Base-by-base conservation (phyloP, 2,888 invertebrate species). In the Sminthurides aquaticus region DNA sequence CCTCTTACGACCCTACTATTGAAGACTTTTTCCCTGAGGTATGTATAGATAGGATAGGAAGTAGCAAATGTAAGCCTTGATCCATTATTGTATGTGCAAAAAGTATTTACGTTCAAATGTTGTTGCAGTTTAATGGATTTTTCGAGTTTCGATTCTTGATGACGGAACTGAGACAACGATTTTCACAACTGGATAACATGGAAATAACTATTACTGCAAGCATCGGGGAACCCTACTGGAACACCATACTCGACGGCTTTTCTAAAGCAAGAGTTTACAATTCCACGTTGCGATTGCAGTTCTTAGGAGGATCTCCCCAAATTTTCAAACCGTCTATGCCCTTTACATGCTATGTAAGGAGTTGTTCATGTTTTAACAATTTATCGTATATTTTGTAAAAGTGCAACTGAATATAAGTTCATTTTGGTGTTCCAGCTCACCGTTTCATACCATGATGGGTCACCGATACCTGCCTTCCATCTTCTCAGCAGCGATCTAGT, bases 281-380 rank as follows among this genome's bases (percentile, higher is more conserved):
- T 80, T 91, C 93, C 0, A 89, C 89, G 5, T 83, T 94, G 5
- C 85, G 86, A 62, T 84, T 96, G 1, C 83, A 86, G 48, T 92
- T 96, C 79, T 82, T 96, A 1, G 74, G 97, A 0, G 92, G 91
- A 34, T 85, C 88, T 0, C 91, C 96, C 5, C 92, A 96, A 79
- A 88, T 97, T 20, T 96, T 96, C 80, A 97, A 96, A 78, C 96
- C 97, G 0, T 84, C 90, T 8, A 94, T 96, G 90, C 91, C 94
- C 0, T 89, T 93, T 76, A 87, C 87, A 69, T 83, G 87, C 57
- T 91, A 91, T 78, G 89, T 90, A 79, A 84, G 87, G 81, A 34
- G 49, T 22, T 18, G 8, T 20, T 20, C 54, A 54, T 34, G 28
- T 57, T n/a, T n/a, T 26, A 11, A 22, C 24, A 15, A 24, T 43